phyloP scores from a whole-genome alignment of 2,113 vertebrate genomes.

The Calcarius ornatus region DNA sequence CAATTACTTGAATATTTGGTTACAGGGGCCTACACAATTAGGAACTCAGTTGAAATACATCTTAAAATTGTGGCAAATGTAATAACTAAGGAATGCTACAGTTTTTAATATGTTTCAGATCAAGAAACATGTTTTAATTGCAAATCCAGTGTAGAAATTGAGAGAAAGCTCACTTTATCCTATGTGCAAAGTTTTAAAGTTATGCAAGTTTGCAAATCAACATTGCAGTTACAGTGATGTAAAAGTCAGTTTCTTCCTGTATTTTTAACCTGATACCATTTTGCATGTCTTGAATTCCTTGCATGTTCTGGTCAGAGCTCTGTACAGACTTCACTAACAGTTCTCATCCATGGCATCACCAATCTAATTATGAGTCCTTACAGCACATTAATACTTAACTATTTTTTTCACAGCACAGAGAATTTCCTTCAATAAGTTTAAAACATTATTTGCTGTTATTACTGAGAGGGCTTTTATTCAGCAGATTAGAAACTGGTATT shows the following conservation, averaged over 20 bases:
- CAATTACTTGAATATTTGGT: background rate
- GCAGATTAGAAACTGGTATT: background rate
- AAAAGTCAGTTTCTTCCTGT: conserved; percentile 4
- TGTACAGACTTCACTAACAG: background rate
- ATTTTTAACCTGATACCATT: background rate
- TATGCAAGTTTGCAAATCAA: background rate
- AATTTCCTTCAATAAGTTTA: background rate
- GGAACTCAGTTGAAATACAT: background rate
- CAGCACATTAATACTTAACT: background rate
- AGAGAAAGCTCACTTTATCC: background rate
- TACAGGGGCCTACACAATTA: background rate
- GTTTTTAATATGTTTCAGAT: background rate
- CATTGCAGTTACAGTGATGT: background rate
- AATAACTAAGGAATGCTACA: background rate
- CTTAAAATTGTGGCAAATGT: background rate
- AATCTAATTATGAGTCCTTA: background rate
- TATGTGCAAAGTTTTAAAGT: background rate
- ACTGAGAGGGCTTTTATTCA: background rate
- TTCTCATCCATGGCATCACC: background rate
- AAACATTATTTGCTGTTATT: background rate
- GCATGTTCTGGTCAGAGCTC: background rate
- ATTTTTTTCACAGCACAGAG: background rate
- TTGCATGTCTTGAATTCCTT: background rate
- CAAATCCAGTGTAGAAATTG: background rate
- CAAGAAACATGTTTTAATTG: background rate